phyloP scores from a whole-genome alignment of 2,113 vertebrate species.

The Balaenoptera acutorostrata region DNA sequence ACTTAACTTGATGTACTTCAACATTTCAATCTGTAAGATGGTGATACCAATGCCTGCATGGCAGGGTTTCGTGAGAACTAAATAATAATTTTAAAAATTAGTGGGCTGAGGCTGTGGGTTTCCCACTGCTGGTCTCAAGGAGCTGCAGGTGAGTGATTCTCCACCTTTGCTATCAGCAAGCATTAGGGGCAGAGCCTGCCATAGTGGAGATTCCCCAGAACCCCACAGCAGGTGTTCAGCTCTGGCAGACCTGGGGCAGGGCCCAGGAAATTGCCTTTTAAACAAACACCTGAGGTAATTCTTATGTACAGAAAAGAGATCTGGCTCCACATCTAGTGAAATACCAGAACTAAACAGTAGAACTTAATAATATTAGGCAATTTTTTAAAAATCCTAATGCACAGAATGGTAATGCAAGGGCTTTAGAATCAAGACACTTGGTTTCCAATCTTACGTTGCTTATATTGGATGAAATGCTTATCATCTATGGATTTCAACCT shows the following conservation, averaged over 20 bases:
- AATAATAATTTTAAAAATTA: background rate
- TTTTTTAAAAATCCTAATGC: background rate
- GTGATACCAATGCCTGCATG: background rate
- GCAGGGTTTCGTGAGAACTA: background rate
- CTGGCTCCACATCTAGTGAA: background rate
- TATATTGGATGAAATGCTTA: background rate
- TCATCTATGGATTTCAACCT: background rate
- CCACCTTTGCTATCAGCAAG: background rate
- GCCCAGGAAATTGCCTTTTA: background rate
- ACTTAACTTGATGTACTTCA: background rate
- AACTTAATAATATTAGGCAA: background rate
- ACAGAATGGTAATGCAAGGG: background rate
- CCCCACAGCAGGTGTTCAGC: background rate
- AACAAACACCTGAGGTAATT: background rate
- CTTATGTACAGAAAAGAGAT: background rate
- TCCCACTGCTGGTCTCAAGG: too few species aligned
- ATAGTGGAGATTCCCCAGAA: background rate
- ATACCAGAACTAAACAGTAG: background rate
- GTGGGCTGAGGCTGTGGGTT: background rate
- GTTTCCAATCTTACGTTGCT: background rate
- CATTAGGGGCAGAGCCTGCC: background rate
- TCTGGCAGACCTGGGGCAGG: background rate
- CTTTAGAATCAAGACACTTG: background rate
- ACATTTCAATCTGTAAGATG: background rate
- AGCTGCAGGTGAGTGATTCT: background rate